A percentile compares a stretch with the other conserved stretches of the same genome.
These are phyloP conservation scores for Sclerurus mexicanus DNA, from an alignment of 2,113 vertebrate species.

Conservation along the genomic window DNA sequence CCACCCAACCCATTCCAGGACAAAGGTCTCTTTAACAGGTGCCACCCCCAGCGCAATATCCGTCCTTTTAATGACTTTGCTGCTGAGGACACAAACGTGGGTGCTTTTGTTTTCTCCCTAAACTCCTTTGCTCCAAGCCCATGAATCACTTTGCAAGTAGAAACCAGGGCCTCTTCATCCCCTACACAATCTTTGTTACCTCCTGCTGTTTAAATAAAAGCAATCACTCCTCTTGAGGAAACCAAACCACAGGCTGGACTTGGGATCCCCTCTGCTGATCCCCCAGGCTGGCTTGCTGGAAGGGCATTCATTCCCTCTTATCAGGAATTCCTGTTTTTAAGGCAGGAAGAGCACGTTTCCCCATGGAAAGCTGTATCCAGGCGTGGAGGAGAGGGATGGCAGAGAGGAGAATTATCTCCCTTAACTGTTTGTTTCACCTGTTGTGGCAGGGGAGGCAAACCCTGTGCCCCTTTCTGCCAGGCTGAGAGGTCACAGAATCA, in stretches of 20 bases:
- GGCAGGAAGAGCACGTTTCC: accelerated
- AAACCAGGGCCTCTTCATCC: neutral
- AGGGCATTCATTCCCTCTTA: neutral
- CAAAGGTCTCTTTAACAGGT: neutral
- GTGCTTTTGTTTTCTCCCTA: neutral
- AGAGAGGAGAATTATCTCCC: accelerated
- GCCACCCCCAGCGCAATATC: neutral
- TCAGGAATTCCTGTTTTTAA: neutral
- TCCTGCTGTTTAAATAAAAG: neutral
- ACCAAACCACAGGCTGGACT: accelerated
- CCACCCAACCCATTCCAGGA: neutral
- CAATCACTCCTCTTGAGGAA: neutral
- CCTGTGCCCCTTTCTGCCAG: neutral
- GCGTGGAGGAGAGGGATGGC: neutral
- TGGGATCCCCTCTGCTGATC: neutral
- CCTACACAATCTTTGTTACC: neutral
- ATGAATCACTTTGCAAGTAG: neutral
- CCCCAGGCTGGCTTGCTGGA: neutral
- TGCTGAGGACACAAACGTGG: neutral
- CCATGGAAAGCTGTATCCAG: neutral
- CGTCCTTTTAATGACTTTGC: neutral
- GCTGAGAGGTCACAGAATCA: neutral
- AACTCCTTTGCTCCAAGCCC: neutral
- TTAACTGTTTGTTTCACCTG: neutral
- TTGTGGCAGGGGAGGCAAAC: neutral